Percentiles rank a stretch among this genome's conserved stretches.
Evolutionary conservation across 2,113 vertebrate genomes (phyloP).

Genomic region (Bungarus multicinctus): DNA sequence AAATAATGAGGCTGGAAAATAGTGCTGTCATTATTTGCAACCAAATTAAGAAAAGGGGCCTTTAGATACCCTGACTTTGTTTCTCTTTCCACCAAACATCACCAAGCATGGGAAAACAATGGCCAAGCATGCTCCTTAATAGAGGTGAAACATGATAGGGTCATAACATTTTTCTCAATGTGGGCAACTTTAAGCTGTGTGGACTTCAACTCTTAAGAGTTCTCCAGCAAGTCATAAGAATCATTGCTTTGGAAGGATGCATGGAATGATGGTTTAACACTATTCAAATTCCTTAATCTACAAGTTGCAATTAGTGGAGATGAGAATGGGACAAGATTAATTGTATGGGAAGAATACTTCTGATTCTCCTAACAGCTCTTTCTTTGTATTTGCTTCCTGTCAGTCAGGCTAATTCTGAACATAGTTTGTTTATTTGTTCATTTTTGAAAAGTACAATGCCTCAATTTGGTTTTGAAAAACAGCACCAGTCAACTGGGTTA

Average conservation of each 20-base stretch:
- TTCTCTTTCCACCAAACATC: not conserved
- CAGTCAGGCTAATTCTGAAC: not conserved
- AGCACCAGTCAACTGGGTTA: not conserved
- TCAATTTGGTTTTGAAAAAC: not conserved
- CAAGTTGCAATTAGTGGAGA: not conserved
- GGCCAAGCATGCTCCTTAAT: not conserved
- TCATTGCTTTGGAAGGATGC: not conserved
- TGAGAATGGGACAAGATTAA: not conserved
- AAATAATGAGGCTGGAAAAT: not conserved
- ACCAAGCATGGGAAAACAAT: not conserved
- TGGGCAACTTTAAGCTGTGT: not conserved
- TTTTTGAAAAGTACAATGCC: no score
- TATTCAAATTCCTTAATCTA: not conserved
- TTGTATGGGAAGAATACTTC: not conserved
- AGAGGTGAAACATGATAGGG: not conserved
- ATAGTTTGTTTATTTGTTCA: no score
- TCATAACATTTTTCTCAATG: not conserved
- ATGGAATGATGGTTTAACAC: not conserved
- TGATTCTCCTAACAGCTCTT: not conserved
- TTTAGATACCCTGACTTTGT: not conserved
- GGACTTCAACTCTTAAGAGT: not conserved
- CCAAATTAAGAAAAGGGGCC: not conserved
- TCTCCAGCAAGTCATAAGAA: not conserved
- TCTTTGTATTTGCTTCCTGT: not conserved
- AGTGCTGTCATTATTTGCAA: not conserved